These are phyloP conservation scores for Pteria penguin DNA, from an alignment of 2,888 invertebrate genomes.

Conservation along the genomic window DNA sequence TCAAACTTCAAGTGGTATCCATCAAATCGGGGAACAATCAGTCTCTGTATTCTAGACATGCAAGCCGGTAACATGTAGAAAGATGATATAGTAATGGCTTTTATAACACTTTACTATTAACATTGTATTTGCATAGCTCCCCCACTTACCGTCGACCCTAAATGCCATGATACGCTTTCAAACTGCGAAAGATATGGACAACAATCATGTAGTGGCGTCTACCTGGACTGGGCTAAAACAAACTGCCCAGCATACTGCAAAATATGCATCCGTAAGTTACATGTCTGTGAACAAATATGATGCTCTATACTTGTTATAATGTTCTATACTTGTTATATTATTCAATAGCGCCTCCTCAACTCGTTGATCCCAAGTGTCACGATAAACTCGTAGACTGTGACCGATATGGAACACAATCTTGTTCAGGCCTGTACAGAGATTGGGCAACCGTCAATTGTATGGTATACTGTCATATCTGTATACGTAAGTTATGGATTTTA, in stretches of 20 bases:
- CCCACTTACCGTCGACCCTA: slow-evolving; percentile 46
- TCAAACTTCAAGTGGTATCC: no score
- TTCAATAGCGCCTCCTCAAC: slow-evolving; percentile 32
- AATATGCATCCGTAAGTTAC: slow-evolving; percentile 61
- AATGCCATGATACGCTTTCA: slow-evolving; percentile 61
- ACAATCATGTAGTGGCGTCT: slow-evolving; percentile 45
- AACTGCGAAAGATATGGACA: slow-evolving; percentile 58
- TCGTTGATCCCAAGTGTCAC: slow-evolving; percentile 57
- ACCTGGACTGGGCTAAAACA: slow-evolving; percentile 61
- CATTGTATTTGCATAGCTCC: slow-evolving; percentile 30
- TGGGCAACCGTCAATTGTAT: slow-evolving; percentile 68
- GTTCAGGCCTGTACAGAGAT: slow-evolving; percentile 50
- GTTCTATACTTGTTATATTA: not conserved
- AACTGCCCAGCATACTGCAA: slow-evolving; percentile 65
- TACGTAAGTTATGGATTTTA: slow-evolving; percentile 48
- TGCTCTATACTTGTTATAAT: not conserved
- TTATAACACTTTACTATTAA: no score
- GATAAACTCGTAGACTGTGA: slow-evolving; percentile 61
- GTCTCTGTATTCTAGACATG: no score
- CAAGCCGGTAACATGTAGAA: no score
- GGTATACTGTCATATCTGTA: slow-evolving; percentile 61
- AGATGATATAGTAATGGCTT: no score
- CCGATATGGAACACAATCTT: slow-evolving; percentile 49
- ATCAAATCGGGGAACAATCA: no score
- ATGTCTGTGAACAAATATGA: not conserved